Percentiles rank a stretch among this genome's conserved stretches.
These are phyloP conservation scores for Allygus modestus DNA, from an alignment of 2,888 invertebrate species.

Conservation along the genomic window DNA sequence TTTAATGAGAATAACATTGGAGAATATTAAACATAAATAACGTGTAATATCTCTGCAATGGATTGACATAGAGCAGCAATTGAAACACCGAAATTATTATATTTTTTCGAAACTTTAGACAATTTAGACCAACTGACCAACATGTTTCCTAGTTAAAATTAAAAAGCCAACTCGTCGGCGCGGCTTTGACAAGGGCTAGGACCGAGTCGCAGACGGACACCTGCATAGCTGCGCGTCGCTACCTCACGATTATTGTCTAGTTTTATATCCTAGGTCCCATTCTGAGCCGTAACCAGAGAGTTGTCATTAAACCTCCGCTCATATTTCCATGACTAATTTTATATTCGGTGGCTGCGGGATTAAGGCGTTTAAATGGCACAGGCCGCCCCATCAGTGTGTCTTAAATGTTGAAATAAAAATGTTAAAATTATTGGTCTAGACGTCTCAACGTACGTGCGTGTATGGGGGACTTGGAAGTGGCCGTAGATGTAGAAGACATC, in stretches of 20 bases:
- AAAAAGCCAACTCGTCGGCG: no score
- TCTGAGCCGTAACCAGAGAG: constrained; percentile 24
- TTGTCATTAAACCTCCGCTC: constrained; percentile 49
- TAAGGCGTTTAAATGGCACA: constrained; percentile 36
- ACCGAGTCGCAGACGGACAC: background rate
- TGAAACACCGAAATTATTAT: no score
- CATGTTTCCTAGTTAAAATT: no score
- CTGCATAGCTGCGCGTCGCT: constrained; percentile 52
- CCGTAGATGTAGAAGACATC: no score
- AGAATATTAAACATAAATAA: no score
- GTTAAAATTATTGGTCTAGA: constrained; percentile 14
- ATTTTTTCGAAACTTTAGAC: no score
- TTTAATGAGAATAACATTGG: no score
- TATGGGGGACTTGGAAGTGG: background rate
- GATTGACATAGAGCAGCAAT: no score
- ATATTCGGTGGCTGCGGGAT: constrained; percentile 43
- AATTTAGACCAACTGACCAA: no score
- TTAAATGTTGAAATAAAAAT: constrained; percentile 35
- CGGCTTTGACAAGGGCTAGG: no score
- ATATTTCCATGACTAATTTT: constrained; percentile 51
- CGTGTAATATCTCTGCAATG: no score
- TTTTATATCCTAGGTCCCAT: constrained; percentile 57
- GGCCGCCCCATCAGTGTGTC: constrained; percentile 7
- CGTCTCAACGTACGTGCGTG: background rate
- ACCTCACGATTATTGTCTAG: constrained; percentile 42